Evolutionary conservation across 2,113 vertebrate genomes (phyloP), one percentile per base, ranked within the genome.

Genomic region (Protobothrops flavoviridis): DNA sequence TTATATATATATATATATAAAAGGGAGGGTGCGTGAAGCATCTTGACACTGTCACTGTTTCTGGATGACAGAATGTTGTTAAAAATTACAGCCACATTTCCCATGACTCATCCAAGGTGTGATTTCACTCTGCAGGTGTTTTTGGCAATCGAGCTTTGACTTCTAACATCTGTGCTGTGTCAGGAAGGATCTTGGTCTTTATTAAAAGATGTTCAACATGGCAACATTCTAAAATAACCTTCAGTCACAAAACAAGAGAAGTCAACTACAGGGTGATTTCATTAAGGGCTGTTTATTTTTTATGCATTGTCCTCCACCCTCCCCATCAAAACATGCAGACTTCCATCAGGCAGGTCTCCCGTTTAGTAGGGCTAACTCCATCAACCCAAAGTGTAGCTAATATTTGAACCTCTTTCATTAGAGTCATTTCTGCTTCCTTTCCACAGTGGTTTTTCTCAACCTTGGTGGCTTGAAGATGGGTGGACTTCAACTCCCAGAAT

Each of bases 111-210:
- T 50, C 87, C 43, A 0, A 94, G 61, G 52, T 43, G 61, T 61
- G 93, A 94, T 87, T 94, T 89, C 90, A n/a, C 81, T 59, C 85
- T 57, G 90, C 64, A n/a, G n/a, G 81, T 91, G 89, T 69, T 93
- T 74, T 53, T 89, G 61, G 92, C 92, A 95, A 86, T n/a, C 55
- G 17, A 92, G 91, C 94, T 95, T 52, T 94, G 88, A 94, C 90
- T 92, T 93, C 74, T 81, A 94, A 95, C 93, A 96, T 90, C 95
- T 94, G 93, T 90, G 91, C 94, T 92, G 39, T 90, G 92, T 85
- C 94, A 96, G 48, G 81, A 92, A 33, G 48, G 2, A 39, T 33
- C 21, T 33, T 33, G 13, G 9, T 0, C 10, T 6, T 11, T 57
- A 57, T 87, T 89, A 12, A 1, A 56, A 33, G 9, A 15, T 69